phyloP scores from a whole-genome alignment of 53 echinoderm and acorn worm species.

The Patiria pectinifera region DNA sequence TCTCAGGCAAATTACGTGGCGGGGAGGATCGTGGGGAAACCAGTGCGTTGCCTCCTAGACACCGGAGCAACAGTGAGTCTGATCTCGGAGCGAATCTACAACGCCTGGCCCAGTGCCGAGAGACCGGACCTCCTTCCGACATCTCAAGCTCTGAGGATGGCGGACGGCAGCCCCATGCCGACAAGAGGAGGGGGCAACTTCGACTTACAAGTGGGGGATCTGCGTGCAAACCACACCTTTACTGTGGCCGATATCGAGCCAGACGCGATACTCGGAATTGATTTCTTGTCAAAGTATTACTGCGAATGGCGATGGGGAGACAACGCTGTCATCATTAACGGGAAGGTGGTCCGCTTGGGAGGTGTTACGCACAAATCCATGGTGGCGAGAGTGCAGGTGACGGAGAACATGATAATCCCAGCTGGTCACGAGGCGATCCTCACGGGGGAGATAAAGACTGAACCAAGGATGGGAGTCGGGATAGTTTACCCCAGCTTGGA shows the following conservation, averaged over 20 bases:
- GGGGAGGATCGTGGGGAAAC: no score
- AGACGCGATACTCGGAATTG: neutral
- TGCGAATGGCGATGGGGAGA: conserved; percentile 1
- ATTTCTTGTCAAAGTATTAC: neutral
- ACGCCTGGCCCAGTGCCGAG: no score
- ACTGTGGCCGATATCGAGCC: neutral
- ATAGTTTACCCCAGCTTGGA: neutral
- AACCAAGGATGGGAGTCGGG: no score
- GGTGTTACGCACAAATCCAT: neutral
- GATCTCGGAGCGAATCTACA: no score
- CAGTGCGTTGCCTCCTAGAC: no score
- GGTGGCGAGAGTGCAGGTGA: neutral
- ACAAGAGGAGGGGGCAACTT: no score
- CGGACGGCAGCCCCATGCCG: no score
- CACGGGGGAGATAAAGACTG: neutral
- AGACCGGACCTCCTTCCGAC: no score
- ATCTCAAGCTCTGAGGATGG: no score
- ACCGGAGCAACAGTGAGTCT: no score
- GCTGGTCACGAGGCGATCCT: conserved; percentile 14
- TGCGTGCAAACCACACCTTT: neutral
- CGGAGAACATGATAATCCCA: neutral
- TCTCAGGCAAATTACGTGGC: neutral
- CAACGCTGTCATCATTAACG: neutral
- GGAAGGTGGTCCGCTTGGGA: neutral
- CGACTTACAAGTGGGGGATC: no score